Conservation (phyloP, 2,113 vertebrate species). For the Rhinolophus sinicus region DNA sequence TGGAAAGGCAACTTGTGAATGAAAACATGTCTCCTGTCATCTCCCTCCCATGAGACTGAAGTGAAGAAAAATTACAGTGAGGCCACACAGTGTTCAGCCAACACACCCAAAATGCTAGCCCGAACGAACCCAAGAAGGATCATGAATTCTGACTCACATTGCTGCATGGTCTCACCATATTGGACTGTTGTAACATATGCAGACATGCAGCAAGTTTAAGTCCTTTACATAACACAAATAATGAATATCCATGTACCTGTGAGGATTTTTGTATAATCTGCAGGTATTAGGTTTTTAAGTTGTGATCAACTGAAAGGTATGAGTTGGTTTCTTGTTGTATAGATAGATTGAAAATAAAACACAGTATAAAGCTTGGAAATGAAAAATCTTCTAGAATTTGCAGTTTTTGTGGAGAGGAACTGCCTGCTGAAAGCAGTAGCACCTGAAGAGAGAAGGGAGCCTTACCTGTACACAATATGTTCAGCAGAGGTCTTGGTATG, state of each 20-base stretch:
- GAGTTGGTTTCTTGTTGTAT: not conserved
- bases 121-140: not conserved
- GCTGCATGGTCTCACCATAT: rapidly evolving
- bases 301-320: not conserved
- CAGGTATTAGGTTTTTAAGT: not conserved
- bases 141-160: not conserved
- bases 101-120: no score
- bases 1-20: not conserved
- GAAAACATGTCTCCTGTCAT: not conserved
- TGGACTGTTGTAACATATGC: rapidly evolving
- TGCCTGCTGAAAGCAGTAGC: not conserved
- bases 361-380: not conserved
- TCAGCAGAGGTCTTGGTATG: not conserved
- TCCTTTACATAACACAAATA: not conserved
- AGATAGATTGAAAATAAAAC: not conserved
- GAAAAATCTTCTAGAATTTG: not conserved
- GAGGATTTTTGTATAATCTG: not conserved
- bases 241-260: not conserved
- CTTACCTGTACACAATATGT: no score
- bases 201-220: not conserved
- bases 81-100: not conserved
- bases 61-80: rapidly evolving
- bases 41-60: not conserved
- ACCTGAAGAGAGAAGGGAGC: not conserved
- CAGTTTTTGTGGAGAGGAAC: not conserved